Conservation (phyloP, 53 echinoderm and acorn worm genomes). For the Holothuria leucospilota region DNA sequence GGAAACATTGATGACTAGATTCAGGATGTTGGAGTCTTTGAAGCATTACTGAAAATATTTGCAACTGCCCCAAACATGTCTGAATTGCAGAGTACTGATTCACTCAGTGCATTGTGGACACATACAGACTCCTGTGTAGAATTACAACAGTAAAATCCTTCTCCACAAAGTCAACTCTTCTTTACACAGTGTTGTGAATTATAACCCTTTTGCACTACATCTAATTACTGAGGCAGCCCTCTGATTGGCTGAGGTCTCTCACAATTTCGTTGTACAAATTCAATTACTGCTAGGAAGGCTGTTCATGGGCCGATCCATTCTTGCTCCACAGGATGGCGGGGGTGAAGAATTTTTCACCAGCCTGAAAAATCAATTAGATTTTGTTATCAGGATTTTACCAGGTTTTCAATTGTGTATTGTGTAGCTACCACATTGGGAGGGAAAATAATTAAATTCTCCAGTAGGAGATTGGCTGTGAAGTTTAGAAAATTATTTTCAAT, state of each 20-base stretch:
- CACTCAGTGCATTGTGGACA: no score
- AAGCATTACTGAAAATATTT: no score
- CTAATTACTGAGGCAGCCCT: conserved; percentile 26
- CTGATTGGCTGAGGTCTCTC: conserved; percentile 28
- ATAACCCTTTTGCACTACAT: conserved; percentile 27
- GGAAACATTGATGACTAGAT: no score
- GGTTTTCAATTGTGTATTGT: not conserved
- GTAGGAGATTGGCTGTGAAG: no score
- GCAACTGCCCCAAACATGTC: conserved; percentile 3
- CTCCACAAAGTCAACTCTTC: conserved; percentile 14
- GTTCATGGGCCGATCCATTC: conserved; percentile 29
- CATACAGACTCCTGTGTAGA: conserved; percentile 1
- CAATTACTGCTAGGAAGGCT: conserved; percentile 36
- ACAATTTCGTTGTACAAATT: conserved; percentile 42
- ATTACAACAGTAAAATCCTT: conserved; percentile 40
- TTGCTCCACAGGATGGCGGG: not conserved
- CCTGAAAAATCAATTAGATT: conserved; percentile 10
- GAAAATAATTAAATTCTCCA: no score
- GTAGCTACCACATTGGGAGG: no score
- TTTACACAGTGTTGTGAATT: conserved; percentile 36
- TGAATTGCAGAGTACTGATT: not conserved
- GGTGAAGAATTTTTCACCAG: conserved; percentile 29
- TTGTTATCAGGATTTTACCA: not conserved
- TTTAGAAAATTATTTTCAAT: no score
- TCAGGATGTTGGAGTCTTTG: no score